These are phyloP conservation scores for Paramormyrops hopkinsi DNA, from an alignment of 2,797 vertebrate genomes.

Conservation along the genomic window DNA sequence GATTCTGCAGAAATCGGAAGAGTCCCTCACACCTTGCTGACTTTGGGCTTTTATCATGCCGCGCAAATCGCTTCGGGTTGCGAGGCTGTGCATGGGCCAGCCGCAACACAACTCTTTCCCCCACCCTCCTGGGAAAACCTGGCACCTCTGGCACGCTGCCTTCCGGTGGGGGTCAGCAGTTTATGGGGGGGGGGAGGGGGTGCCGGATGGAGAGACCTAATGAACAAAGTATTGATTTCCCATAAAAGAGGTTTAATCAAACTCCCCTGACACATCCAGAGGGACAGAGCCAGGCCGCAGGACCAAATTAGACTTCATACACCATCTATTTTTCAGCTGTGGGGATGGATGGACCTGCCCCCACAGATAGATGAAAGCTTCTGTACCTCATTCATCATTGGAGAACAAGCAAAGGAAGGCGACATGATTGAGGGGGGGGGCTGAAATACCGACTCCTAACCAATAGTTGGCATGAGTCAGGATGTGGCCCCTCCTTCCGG, in stretches of 20 bases:
- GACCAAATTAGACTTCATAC: constrained; percentile 59
- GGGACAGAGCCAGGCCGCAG: constrained; percentile 48
- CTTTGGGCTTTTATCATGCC: neutral
- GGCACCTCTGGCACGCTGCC: neutral
- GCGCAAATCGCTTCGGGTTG: neutral
- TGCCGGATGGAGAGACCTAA: constrained; percentile 55
- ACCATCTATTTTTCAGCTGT: constrained; percentile 55
- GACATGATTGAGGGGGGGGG: constrained; percentile 44
- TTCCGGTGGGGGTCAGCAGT: constrained; percentile 47
- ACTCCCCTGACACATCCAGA: constrained; percentile 48
- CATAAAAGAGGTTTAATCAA: constrained; percentile 66
- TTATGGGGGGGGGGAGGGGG: constrained; percentile 42
- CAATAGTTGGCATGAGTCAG: constrained; percentile 23
- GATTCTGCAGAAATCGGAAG: neutral
- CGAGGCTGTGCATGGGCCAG: neutral
- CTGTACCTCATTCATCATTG: constrained; percentile 59
- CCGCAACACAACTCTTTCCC: neutral
- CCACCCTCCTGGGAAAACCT: neutral
- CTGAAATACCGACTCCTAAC: constrained; percentile 36
- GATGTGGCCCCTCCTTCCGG: neutral
- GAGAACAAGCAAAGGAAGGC: constrained; percentile 54
- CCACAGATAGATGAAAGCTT: constrained; percentile 59
- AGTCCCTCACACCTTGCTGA: neutral
- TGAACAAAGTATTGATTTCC: constrained; percentile 63
- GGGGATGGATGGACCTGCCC: constrained; percentile 68